Conservation (phyloP, 1,140 invertebrate genomes). For the Monomorium pharaonis region DNA sequence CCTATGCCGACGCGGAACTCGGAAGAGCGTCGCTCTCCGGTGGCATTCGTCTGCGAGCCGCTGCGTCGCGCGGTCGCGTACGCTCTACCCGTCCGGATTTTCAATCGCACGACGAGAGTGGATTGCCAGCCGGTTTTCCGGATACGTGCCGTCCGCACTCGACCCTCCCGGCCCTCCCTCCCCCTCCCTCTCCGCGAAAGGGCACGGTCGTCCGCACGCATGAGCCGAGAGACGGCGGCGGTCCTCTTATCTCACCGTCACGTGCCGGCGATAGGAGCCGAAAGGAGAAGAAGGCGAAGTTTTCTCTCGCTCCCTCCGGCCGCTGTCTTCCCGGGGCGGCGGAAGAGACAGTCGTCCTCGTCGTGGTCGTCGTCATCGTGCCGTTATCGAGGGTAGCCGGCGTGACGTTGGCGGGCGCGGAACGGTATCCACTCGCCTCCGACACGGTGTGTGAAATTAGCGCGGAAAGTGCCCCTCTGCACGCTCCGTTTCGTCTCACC, state of each 20-base stretch:
- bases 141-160: not conserved
- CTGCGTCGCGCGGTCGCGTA: conserved; percentile 45
- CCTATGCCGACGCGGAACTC: conserved; percentile 69
- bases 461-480: conserved; percentile 66
- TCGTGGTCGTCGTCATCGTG: not conserved
- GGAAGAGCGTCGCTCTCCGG: conserved; percentile 56
- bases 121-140: not conserved
- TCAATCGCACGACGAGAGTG: not conserved
- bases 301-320: not conserved
- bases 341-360: not conserved
- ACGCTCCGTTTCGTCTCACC: conserved; percentile 68
- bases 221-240: not conserved
- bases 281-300: not conserved
- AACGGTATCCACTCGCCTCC: conserved; percentile 52
- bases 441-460: conserved; percentile 46
- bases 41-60: conserved; percentile 71
- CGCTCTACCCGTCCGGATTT: not conserved
- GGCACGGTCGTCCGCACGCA: not conserved
- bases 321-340: not conserved
- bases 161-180: too few species aligned
- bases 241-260: not conserved
- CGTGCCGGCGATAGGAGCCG: not conserved
- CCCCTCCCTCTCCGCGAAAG: too few species aligned
- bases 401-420: conserved; percentile 12
- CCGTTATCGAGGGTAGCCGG: conserved; percentile 43